Evolutionary conservation across 2,797 vertebrate genomes (phyloP).

Genomic region (Leptatherina wallacei): DNA sequence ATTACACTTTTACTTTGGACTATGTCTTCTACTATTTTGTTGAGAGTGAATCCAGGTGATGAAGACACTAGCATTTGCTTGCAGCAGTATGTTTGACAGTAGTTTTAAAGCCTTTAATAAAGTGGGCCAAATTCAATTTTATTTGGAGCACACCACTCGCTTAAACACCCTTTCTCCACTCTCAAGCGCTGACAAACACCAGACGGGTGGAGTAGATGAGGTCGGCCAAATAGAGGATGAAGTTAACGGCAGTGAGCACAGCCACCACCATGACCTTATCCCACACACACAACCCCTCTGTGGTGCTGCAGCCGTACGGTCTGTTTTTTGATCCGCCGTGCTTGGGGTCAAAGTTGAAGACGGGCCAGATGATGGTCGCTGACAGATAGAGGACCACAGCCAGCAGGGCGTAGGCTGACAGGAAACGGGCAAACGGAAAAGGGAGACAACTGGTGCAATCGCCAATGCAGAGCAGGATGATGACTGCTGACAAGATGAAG

Average conservation of each 20-base stretch:
- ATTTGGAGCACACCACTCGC: constrained; percentile 45
- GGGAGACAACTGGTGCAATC: constrained; percentile 90
- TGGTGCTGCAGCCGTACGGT: constrained; percentile 31
- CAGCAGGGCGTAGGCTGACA: constrained; percentile 86
- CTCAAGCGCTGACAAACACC: constrained; percentile 81
- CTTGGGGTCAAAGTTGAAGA: constrained; percentile 87
- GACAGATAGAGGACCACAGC: constrained; percentile 87
- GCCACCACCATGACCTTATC: constrained; percentile 79
- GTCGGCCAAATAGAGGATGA: constrained; percentile 83
- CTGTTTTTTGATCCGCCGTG: constrained; percentile 69
- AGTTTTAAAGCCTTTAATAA: constrained; percentile 31
- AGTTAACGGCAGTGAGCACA: constrained; percentile 80
- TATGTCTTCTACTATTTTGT: background rate
- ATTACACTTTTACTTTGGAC: background rate
- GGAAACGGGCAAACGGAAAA: constrained; percentile 88
- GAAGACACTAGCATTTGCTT: background rate
- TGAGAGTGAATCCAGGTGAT: background rate
- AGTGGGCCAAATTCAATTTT: constrained; percentile 55
- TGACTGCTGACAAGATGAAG: constrained; percentile 87
- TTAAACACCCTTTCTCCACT: background rate
- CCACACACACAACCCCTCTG: constrained; percentile 64
- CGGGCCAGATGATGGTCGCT: constrained; percentile 89
- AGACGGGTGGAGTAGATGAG: constrained; percentile 83
- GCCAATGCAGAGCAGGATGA: constrained; percentile 88
- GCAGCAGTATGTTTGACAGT: constrained; percentile 24